Base-by-base conservation (phyloP, 2,113 vertebrate genomes). In the Eclectus roratus region DNA sequence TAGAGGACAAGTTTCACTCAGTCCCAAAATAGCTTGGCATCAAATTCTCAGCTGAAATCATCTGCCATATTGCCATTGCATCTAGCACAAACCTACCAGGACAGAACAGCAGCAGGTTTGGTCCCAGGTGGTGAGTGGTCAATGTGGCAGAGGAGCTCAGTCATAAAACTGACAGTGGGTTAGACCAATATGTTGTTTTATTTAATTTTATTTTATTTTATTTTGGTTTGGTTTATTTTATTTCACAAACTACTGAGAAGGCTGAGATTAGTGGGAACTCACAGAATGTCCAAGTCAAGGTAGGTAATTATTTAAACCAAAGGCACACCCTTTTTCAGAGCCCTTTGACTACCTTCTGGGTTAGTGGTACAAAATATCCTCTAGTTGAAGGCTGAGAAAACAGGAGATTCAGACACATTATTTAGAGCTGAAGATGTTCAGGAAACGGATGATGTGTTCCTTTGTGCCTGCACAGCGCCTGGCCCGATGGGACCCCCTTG, bases 231-330 rank as follows among this genome's bases (percentile, higher is more conserved):
- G 46, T 35, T 49, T 9, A 61, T 64, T 17, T 55, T 25, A 47
- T 81, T 82, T 83, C 63, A 37, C n/a, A 50, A 74, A 63, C 18
- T 60, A 16, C 39, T 61, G 63, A 31, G 41, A 72, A 82, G 37
- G 41, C 68, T 91, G 53, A 83, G 68, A 58, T 91, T 70, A 64
- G 63, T 60, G 33, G 31, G 16, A 47, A 17, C 13, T 77, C 41
- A 39, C 31, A 77, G 50, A 90, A 73, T 73, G 88, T 31, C 77
- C 53, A 85, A 70, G 50, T 50, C 88, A 70, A 53, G 56, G 60
- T 31, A 29, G 53, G 58, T 73, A 58, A 80, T 92, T 76, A 94
- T 80, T 95, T 66, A 94, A 91, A 85, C 35, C 29, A 74, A 76
- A 70, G 61, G 65, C 5, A 50, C 7, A 49, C 17, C 33, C 90